Evolutionary conservation across 2,888 invertebrate species (phyloP).

Genomic region (Tenthredo notha): DNA sequence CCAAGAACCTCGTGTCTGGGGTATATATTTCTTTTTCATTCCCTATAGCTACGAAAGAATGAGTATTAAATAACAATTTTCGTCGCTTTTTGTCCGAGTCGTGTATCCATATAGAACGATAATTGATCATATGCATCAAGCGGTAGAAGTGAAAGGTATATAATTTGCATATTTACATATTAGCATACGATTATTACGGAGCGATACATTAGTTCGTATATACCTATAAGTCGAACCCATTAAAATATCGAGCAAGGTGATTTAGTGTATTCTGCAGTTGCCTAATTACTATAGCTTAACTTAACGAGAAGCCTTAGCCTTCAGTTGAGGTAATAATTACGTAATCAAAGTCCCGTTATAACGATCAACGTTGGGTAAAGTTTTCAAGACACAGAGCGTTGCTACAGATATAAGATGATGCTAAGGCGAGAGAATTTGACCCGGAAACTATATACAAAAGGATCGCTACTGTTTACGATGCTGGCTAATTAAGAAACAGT

Average conservation of each 20-base stretch:
- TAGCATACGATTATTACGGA: background rate
- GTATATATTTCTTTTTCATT: background rate
- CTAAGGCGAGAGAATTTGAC: conserved; percentile 34
- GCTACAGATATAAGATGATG: background rate
- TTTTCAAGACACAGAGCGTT: background rate
- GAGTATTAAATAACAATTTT: background rate
- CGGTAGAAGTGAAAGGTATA: background rate
- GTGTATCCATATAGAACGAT: background rate
- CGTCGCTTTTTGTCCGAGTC: background rate
- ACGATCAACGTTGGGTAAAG: conserved; percentile 21
- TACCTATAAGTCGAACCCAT: background rate
- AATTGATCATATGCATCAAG: background rate
- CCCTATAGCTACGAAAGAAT: background rate
- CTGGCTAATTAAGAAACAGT: conserved; percentile 27
- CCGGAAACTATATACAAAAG: conserved; percentile 21
- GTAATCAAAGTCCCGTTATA: conserved; percentile 33
- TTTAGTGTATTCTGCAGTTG: conserved; percentile 8
- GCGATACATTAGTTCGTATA: background rate
- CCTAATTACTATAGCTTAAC: background rate
- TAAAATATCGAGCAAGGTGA: background rate
- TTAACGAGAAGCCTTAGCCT: conserved; percentile 24
- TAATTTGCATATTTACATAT: background rate
- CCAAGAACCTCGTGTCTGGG: background rate
- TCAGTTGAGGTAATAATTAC: conserved; percentile 24
- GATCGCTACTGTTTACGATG: background rate